Evolutionary conservation across 2,888 invertebrate genomes (phyloP).

Genomic region (Trissolcus japonicus): DNA sequence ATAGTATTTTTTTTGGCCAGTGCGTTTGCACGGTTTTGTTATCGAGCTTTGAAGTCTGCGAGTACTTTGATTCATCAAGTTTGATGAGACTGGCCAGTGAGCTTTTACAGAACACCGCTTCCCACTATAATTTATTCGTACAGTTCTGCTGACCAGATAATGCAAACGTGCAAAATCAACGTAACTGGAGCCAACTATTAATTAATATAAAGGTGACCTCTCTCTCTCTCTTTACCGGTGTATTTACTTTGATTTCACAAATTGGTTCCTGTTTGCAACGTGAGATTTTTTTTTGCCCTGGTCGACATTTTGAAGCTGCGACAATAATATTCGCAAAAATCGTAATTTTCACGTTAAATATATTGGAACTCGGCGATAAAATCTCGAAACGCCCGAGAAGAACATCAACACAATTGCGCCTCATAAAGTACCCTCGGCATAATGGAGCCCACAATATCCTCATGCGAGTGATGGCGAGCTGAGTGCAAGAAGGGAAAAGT

Average conservation of each 20-base stretch:
- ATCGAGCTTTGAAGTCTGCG: constrained; percentile 55
- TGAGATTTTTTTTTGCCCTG: no score
- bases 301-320: no score
- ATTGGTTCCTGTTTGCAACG: no score
- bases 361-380: neutral
- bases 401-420: constrained; percentile 18
- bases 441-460: constrained; percentile 26
- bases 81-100: constrained; percentile 59
- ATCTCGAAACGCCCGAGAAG: neutral
- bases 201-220: no score
- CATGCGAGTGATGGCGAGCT: constrained; percentile 15
- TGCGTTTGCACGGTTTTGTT: constrained; percentile 29
- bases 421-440: constrained; percentile 10
- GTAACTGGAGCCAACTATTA: no score
- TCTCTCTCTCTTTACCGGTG: no score
- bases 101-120: constrained; percentile 68
- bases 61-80: constrained; percentile 59
- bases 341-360: no score
- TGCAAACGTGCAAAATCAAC: no score
- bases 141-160: constrained; percentile 31
- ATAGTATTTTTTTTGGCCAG: constrained; percentile 1
- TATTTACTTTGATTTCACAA: no score
- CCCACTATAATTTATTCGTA: constrained; percentile 68
- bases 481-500: constrained; percentile 29
- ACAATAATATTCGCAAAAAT: no score